Evolutionary conservation across 2,888 invertebrate species (phyloP), one percentile per base, ranked within the genome.

Genomic region (Hydrotaea cyrtoneurina): DNA sequence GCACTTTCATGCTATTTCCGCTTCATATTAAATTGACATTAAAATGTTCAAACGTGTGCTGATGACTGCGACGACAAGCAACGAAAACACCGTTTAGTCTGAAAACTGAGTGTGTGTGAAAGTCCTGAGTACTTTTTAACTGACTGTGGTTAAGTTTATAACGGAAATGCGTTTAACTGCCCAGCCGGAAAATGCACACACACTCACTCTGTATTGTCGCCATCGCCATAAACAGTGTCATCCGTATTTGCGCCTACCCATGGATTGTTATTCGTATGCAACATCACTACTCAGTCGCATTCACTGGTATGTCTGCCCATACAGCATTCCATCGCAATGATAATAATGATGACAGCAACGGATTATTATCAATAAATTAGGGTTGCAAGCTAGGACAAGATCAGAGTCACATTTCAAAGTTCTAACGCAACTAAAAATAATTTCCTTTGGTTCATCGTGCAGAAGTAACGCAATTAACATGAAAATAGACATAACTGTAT

Each of bases 11-110:
- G 86, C 82, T 82, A 82, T 86, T 86, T 86, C 86, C 86, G 86
- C 82, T 86, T 86, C 86, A 80, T 85, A 86, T 86, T 86, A 86
- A 86, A 86, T 81, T 85, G 80, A 86, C 86, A 86, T 86, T 86
- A 86, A 86, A 86, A 86, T 86, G 83, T 86, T 78, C 85, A 79
- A 80, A 83, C 82, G 78, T 81, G 80, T 81, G 79, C 66, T 85
- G 79, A 77, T 77, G 62, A 77, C 82, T 17, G 69, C 77, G 77
- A 85, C 79, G 77, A 82, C 77, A 82, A 74, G 17, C 62, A 73
- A 76, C 77, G 71, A 74, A 72, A 80, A 46, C 75, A 81, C 50
- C 71, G 31, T 26, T 69, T 23, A 69, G 21, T 72, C 46, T 17
- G 59, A n/a, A n/a, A n/a, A n/a, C n/a, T 31, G n/a, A 8, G 43